Base-by-base conservation (phyloP, 2,888 invertebrate species). In the Sericinus montela region DNA sequence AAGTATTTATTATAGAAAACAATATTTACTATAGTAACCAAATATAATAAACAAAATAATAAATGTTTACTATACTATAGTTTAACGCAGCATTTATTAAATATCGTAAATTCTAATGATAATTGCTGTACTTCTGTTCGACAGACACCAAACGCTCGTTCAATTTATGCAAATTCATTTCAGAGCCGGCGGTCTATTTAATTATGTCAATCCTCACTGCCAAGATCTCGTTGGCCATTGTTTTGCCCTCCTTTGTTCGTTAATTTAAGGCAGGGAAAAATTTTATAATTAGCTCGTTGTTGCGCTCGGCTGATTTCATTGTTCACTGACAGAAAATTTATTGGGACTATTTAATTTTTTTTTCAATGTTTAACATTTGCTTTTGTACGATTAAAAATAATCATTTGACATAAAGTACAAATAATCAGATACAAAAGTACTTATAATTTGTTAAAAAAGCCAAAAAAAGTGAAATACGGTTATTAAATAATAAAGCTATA, bases 221-320 rank as follows among this genome's bases (percentile, higher is more conserved):
- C 47, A 25, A 38, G 42, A 37, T 11, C 41, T 36, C 38, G 32
- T 19, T 23, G 25, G 13, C 48, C 34, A 43, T 48, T 48, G 48
- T 48, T 44, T 44, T 28, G 38, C 28, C 34, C 38, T 25, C 48
- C 38, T 44, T 48, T 48, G 48, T 48, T 44, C 38, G 32, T 48
- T 44, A 48, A 48, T 44, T 48, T 39, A 35, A 39, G 35, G 38
- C 38, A 38, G 11, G 44, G 14, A 46, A 45, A 49, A 49, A 44
- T 49, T 39, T 49, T 49, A 28, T 34, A 49, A 44, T 49, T 38
- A 48, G 48, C 28, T 34, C 44, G 23, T 43, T 38, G 38, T 35
- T 13, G 32, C 38, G 38, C 43, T 30, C 13, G 29, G 13, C 15
- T 14, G 30, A 41, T 35, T 30, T 36, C 40, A 40, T 46, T 46